Evolutionary conservation across 2,888 invertebrate genomes (phyloP).

Genomic region (Ctenicera cuprea): DNA sequence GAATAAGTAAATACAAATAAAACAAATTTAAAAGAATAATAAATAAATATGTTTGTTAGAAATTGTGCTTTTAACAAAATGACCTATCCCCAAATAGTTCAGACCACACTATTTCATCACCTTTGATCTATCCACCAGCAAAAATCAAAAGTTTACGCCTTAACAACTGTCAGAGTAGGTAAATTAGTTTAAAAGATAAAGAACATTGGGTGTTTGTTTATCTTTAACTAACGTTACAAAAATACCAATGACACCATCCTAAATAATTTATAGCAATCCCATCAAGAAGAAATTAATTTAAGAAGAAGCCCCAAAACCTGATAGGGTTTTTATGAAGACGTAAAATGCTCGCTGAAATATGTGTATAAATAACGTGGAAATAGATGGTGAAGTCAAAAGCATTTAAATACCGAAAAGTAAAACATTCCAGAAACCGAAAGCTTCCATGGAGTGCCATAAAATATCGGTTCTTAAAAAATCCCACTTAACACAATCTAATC

Average conservation of each 20-base stretch:
- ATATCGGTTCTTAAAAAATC: constrained; percentile 50
- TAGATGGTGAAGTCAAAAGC: constrained; percentile 41
- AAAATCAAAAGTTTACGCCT: too few species aligned
- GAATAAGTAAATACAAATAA: too few species aligned
- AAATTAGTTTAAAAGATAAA: constrained; percentile 3
- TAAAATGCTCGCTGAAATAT: constrained; percentile 18
- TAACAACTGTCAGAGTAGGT: constrained; percentile 6
- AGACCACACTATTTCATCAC: constrained; percentile 1
- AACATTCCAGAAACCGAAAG: constrained; percentile 47
- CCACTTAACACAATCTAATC: constrained; percentile 61
- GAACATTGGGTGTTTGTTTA: not conserved
- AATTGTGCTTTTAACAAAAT: too few species aligned
- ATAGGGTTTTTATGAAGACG: constrained; percentile 25
- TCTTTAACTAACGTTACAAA: constrained; percentile 1
- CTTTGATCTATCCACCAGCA: too few species aligned
- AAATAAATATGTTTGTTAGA: too few species aligned
- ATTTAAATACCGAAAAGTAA: constrained; percentile 49
- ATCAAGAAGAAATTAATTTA: constrained; percentile 11
- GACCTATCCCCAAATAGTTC: too few species aligned
- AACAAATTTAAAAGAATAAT: too few species aligned
- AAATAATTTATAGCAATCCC: constrained; percentile 18
- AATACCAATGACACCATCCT: not conserved
- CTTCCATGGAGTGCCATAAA: constrained; percentile 49
- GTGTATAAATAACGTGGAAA: constrained; percentile 39
- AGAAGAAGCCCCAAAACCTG: not conserved